Conservation (phyloP, 2,888 invertebrate genomes). For the Spialia ferax region DNA sequence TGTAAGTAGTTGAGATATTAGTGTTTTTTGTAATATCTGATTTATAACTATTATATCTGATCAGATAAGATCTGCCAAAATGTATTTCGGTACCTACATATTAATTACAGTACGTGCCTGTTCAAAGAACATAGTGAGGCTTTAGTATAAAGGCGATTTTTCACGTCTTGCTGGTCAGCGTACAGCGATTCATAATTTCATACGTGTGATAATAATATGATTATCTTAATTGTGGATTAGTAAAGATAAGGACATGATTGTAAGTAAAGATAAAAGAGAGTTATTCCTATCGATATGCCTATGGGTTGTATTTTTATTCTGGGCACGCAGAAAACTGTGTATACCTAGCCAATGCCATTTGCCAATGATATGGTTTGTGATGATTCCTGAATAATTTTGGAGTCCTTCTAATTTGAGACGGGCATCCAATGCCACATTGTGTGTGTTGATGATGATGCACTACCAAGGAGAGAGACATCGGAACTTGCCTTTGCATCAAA, state of each 20-base stretch:
- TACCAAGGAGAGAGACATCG: no score
- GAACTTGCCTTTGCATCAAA: no score
- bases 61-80: slow-evolving; percentile 36
- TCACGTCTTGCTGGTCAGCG: slow-evolving; percentile 55
- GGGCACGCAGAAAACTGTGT: no score
- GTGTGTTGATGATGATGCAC: no score
- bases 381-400: no score
- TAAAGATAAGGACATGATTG: slow-evolving; percentile 32
- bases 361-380: no score
- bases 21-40: background rate
- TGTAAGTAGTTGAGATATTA: background rate
- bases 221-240: slow-evolving; percentile 41
- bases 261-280: background rate
- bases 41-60: no score
- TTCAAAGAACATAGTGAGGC: slow-evolving; percentile 28
- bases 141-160: slow-evolving; percentile 49
- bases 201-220: slow-evolving; percentile 36
- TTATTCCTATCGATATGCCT: background rate
- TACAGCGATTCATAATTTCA: slow-evolving; percentile 37
- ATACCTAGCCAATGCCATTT: no score
- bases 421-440: no score
- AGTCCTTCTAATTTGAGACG: no score
- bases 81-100: no score
- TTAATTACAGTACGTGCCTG: slow-evolving; percentile 25
- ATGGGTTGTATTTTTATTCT: no score